Evolutionary conservation across 2,797 vertebrate genomes (phyloP).

Genomic region (Poeciliopsis turneri): DNA sequence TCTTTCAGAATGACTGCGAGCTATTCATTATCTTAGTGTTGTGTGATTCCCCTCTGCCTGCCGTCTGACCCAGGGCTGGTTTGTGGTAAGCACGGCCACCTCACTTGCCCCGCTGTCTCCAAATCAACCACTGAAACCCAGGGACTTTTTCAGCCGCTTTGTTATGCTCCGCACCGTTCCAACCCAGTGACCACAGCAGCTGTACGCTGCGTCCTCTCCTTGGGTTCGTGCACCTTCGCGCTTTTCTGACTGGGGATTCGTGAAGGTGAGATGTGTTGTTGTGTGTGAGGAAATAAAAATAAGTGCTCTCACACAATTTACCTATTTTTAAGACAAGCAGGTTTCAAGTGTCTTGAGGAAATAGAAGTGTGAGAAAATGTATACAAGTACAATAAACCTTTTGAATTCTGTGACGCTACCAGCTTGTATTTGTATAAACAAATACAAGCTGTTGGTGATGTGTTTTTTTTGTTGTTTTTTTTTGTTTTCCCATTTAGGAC

Average conservation of each 20-base stretch:
- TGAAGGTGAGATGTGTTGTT: background rate
- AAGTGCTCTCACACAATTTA: conserved; percentile 37
- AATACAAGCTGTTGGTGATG: background rate
- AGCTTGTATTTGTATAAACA: no score
- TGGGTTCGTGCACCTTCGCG: conserved; percentile 26
- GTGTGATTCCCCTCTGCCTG: conserved; percentile 79
- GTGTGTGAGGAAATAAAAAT: conserved; percentile 25
- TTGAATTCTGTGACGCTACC: no score
- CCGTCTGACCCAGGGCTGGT: conserved; percentile 57
- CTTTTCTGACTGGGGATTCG: conserved; percentile 13
- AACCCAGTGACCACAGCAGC: conserved; percentile 31
- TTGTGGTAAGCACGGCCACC: conserved; percentile 73
- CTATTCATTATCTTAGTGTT: conserved; percentile 65
- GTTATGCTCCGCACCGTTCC: conserved; percentile 23
- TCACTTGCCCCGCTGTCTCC: conserved; percentile 71
- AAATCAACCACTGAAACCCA: conserved; percentile 65
- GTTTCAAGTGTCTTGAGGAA: conserved; percentile 33
- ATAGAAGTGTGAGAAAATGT: conserved; percentile 8
- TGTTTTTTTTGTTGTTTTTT: no score
- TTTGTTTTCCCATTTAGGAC: background rate
- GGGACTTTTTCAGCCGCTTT: conserved; percentile 87
- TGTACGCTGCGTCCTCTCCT: conserved; percentile 10
- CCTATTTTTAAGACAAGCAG: conserved; percentile 45
- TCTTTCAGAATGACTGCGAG: conserved; percentile 80
- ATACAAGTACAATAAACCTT: background rate